These are phyloP conservation scores for Mycetomoellerius zeteki DNA, from an alignment of 1,140 invertebrate genomes.

Conservation along the genomic window DNA sequence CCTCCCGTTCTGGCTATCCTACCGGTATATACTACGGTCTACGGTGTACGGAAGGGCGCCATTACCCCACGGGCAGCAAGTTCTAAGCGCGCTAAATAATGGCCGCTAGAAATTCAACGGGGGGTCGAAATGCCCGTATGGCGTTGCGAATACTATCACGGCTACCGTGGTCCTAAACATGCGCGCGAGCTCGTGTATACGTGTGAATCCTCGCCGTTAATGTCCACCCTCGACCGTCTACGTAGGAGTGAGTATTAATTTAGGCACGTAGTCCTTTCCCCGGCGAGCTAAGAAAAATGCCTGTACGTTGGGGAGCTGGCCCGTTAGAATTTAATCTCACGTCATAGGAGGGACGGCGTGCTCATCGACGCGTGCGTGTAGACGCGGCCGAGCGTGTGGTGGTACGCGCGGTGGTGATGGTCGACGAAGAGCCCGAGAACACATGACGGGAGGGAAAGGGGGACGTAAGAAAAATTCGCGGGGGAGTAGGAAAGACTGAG, in stretches of 20 bases:
- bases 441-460: slow-evolving; percentile 64
- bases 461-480: slow-evolving; percentile 76
- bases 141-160: slow-evolving; percentile 70
- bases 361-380: slow-evolving; percentile 69
- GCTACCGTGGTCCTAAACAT: slow-evolving; percentile 35
- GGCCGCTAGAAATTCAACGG: slow-evolving; percentile 83
- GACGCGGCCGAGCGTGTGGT: slow-evolving; percentile 53
- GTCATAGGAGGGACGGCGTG: slow-evolving; percentile 71
- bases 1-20: slow-evolving; percentile 55
- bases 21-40: slow-evolving; percentile 37
- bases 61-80: slow-evolving; percentile 78
- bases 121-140: slow-evolving; percentile 78
- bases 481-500: slow-evolving; percentile 59
- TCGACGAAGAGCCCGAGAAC: slow-evolving; percentile 57
- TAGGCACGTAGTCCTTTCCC: slow-evolving; percentile 81
- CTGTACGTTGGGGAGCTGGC: slow-evolving; percentile 73
- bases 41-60: slow-evolving; percentile 69
- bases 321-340: slow-evolving; percentile 86
- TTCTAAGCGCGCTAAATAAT: slow-evolving; percentile 86
- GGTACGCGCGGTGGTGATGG: not conserved
- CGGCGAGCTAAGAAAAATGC: slow-evolving; percentile 85
- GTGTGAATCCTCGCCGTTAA: slow-evolving; percentile 38
- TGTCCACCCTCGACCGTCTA: slow-evolving; percentile 54
- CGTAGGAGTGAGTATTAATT: slow-evolving; percentile 83
- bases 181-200: slow-evolving; percentile 17